Conservation (phyloP, 2,797 vertebrate genomes). For the Fratercula arctica region DNA sequence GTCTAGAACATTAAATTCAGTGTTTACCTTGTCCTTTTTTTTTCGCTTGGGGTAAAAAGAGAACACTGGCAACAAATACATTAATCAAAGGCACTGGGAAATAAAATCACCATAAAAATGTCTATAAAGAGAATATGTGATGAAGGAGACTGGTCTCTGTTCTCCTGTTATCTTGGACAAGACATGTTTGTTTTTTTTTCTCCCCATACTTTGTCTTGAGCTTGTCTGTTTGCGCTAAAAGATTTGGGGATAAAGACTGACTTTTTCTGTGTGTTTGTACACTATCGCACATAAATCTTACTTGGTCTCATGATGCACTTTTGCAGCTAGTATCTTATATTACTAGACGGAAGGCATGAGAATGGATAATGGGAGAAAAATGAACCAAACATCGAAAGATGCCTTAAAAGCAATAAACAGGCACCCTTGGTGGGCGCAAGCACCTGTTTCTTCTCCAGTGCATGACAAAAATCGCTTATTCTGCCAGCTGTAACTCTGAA, state of each 20-base stretch:
- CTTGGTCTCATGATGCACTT: background rate
- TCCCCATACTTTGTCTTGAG: background rate
- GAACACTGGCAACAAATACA: background rate
- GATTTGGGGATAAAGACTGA: background rate
- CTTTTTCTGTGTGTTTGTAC: background rate
- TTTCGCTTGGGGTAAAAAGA: background rate
- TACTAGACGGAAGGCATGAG: background rate
- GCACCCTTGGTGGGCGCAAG: background rate
- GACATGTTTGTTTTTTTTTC: background rate
- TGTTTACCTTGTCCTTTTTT: background rate
- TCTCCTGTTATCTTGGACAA: background rate
- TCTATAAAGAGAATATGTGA: background rate
- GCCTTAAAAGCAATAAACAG: conserved; percentile 6
- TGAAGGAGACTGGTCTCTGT: background rate
- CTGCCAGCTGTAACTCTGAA: background rate
- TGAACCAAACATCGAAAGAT: background rate
- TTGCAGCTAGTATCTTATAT: background rate
- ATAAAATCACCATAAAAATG: background rate
- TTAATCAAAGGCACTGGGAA: background rate
- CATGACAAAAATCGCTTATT: conserved; percentile 19
- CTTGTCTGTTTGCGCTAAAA: background rate
- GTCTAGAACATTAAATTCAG: background rate
- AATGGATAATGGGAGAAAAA: conserved; percentile 24
- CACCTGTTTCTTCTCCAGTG: conserved; percentile 17
- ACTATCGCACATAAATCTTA: conserved; percentile 6